These are phyloP conservation scores for Drosophila orosa DNA, from an alignment of 1,140 invertebrate species.

Conservation along the genomic window DNA sequence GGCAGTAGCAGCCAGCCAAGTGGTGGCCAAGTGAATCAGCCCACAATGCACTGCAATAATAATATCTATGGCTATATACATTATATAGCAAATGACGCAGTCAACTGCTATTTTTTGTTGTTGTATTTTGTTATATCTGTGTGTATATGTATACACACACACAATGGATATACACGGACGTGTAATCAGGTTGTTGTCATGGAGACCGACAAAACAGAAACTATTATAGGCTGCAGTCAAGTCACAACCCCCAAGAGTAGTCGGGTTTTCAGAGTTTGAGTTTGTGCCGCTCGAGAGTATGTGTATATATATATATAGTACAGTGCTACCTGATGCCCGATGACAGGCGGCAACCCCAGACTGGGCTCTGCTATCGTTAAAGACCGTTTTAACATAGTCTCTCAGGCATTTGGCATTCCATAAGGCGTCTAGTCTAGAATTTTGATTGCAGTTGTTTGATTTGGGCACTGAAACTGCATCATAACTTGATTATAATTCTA, in stretches of 20 bases:
- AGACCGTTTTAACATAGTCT: not conserved
- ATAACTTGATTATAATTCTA: not conserved
- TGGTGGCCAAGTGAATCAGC: slow-evolving; percentile 61
- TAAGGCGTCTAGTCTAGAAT: slow-evolving; percentile 3
- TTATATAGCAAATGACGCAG: slow-evolving; percentile 53
- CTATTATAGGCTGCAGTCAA: slow-evolving; percentile 42
- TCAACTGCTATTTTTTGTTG: slow-evolving; percentile 21
- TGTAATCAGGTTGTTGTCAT: slow-evolving; percentile 72
- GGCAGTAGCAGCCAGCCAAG: slow-evolving; percentile 37
- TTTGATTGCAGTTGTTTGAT: slow-evolving; percentile 22
- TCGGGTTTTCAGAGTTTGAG: slow-evolving; percentile 20
- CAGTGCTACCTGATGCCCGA: slow-evolving; percentile 45
- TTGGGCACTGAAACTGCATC: not conserved
- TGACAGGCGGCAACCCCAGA: not conserved
- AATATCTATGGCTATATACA: slow-evolving; percentile 20
- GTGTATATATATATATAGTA: slow-evolving; percentile 7
- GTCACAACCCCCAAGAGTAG: slow-evolving; percentile 35
- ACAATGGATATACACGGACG: slow-evolving; percentile 25
- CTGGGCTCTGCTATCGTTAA: not conserved
- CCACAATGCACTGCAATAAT: slow-evolving; percentile 65
- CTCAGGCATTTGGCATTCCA: slow-evolving; percentile 7
- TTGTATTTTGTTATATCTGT: slow-evolving; percentile 13
- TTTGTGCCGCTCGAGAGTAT: slow-evolving; percentile 3
- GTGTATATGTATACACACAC: slow-evolving; percentile 1
- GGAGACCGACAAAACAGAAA: slow-evolving; percentile 66